Base-by-base conservation (phyloP, 2,888 invertebrate species). In the Bhutanitis thaidina region DNA sequence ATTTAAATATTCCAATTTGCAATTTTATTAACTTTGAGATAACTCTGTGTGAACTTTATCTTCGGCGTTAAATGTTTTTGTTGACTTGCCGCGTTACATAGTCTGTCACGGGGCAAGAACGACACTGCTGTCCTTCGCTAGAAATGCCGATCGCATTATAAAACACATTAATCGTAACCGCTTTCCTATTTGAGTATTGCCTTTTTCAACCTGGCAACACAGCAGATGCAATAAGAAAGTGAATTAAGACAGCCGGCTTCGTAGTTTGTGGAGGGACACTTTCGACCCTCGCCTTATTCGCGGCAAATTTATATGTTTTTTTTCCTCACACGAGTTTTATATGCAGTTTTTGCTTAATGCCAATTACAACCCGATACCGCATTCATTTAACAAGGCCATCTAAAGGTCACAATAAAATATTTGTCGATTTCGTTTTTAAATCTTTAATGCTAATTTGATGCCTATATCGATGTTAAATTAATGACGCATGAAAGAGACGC, bases 221-320 rank as follows among this genome's bases (percentile, higher is more conserved):
- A 43, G 30, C 43, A 37, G 37, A 49, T 49, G 41, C 29, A 37
- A 35, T 36, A 32, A 36, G 49, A 49, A 49, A 49, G 43, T 36
- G 43, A 49, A 43, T 49, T 37, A 43, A 43, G n/a, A 39, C 32
- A 16, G 13, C 9, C 35, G 29, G 14, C 14, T 13, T 13, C 14
- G 27, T 15, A 20, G 3, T 32, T 10, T 32, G 9, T 32, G 32
- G 35, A 43, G 43, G 16, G 41, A 13, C 32, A 43, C 49, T 37
- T 43, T 49, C 37, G 34, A 34, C 3, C 37, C 20, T 13, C 20
- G 14, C 29, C 49, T 30, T 41, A 41, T 41, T 12, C 27, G 27
- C 35, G 14, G n/a, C 13, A 27, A 40, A 34, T 34, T 34, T 16
- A 48, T 48, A 20, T 25, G 40, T 36, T 39, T 20, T 20, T 20